A percentile compares a stretch with the other conserved stretches of the same genome.
Evolutionary conservation across 2,797 vertebrate genomes (phyloP).

Genomic region (Oreochromis grahami): DNA sequence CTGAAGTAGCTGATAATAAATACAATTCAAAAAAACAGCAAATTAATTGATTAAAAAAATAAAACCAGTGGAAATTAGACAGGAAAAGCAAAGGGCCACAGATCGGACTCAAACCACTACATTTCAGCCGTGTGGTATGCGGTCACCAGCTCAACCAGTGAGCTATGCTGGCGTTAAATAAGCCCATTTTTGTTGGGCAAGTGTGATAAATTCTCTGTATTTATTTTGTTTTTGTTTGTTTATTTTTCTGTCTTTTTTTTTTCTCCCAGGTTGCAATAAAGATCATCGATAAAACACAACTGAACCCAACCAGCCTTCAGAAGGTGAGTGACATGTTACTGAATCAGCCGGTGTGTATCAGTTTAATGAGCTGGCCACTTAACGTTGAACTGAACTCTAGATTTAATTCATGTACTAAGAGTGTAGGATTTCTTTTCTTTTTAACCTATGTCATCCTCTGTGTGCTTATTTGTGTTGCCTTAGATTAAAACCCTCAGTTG

Average conservation of each 20-base stretch:
- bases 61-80: not conserved
- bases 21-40: not conserved
- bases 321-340: conserved; percentile 77
- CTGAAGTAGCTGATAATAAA: not conserved
- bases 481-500: not conserved
- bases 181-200: not conserved
- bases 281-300: conserved; percentile 95
- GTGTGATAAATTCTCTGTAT: not conserved
- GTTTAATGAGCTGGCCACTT: not conserved
- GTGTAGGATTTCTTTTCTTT: not conserved
- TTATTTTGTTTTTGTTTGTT: not conserved
- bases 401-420: not conserved
- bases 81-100: accelerated
- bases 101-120: accelerated
- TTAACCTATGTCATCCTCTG: accelerated
- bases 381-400: not conserved
- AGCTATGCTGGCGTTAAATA: not conserved
- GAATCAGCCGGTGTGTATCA: not conserved
- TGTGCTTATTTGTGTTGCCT: not conserved
- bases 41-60: not conserved
- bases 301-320: conserved; percentile 93
- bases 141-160: not conserved
- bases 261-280: conserved; percentile 89
- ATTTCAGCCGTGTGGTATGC: accelerated
- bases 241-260: not conserved